These are phyloP conservation scores for Luehdorfia chinensis DNA, from an alignment of 1,140 invertebrate species.

Conservation along the genomic window DNA sequence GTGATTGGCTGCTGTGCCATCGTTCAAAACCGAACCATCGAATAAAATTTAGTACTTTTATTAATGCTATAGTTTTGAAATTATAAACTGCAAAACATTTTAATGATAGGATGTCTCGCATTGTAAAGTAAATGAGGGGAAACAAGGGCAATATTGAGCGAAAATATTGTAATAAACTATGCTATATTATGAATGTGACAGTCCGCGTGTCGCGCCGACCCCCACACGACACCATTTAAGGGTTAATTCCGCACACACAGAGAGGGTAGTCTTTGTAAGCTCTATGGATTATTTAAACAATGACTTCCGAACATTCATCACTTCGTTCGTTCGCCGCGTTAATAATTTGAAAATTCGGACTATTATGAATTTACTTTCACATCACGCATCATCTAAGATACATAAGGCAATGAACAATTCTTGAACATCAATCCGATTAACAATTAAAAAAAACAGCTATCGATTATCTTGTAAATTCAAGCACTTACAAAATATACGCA, in stretches of 20 bases:
- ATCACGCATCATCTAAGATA: no score
- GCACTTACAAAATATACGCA: no score
- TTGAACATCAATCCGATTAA: no score
- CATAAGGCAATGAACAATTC: no score
- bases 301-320: constrained; percentile 50
- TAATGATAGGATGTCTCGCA: constrained; percentile 15
- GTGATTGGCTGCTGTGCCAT: no score
- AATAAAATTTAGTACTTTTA: no score
- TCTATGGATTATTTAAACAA: constrained; percentile 53
- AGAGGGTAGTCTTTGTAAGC: constrained; percentile 55
- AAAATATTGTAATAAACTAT: constrained; percentile 72
- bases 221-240: constrained; percentile 45
- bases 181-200: constrained; percentile 68
- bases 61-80: no score
- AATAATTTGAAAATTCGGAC: constrained; percentile 24
- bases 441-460: no score
- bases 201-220: constrained; percentile 54
- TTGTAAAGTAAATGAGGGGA: constrained; percentile 35
- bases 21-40: no score
- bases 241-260: constrained; percentile 41
- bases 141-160: constrained; percentile 49
- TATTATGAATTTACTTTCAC: constrained; percentile 18
- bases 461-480: no score
- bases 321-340: constrained; percentile 37
- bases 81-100: background rate